Evolutionary conservation across 2,113 vertebrate genomes (phyloP), one percentile per base, ranked within the genome.

Genomic region (Ailuropoda melanoleuca): DNA sequence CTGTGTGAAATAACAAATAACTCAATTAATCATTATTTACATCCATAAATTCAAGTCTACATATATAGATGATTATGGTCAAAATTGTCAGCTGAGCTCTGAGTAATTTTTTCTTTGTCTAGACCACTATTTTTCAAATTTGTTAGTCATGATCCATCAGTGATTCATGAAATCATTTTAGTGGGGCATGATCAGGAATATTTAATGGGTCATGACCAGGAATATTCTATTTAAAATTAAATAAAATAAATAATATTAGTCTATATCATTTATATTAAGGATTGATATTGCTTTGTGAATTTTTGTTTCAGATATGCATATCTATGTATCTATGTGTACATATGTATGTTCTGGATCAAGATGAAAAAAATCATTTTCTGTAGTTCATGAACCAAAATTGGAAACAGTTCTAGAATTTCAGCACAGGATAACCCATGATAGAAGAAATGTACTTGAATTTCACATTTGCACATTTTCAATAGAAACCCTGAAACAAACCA

Each of bases 401-500:
- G 13, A 93, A 81, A 95, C 26, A 3, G 17, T 68, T 90, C 39
- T 46, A 84, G 15, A 70, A 91, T 93, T 94, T 72, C 26, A 94
- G 31, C n/a, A 26, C 26, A 74, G 18, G 24, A 48, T 31, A 97
- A 94, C 1, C 3, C 24, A 91, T 53, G 10, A 53, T 68, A 74
- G 37, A 90, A 64, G 3, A 85, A 83, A 90, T 39, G 37, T 81
- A 10, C 13, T 37, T 81, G 26, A 94, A 95, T 85, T 94, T 53
- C 26, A 90, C 12, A 70, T 56, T 48, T 93, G 58, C 14, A 66
- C 43, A 92, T 97, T 93, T 96, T 88, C n/a, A 93, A 60, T 17
- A n/a, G 68, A 83, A 23, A 26, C 21, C 3, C 70, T 50, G 11
- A 15, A 53, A 81, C 8, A 81, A 93, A 85, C 70, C 4, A 46